Evolutionary conservation across 2,888 invertebrate species (phyloP).

Genomic region (Ariolimax columbianus): DNA sequence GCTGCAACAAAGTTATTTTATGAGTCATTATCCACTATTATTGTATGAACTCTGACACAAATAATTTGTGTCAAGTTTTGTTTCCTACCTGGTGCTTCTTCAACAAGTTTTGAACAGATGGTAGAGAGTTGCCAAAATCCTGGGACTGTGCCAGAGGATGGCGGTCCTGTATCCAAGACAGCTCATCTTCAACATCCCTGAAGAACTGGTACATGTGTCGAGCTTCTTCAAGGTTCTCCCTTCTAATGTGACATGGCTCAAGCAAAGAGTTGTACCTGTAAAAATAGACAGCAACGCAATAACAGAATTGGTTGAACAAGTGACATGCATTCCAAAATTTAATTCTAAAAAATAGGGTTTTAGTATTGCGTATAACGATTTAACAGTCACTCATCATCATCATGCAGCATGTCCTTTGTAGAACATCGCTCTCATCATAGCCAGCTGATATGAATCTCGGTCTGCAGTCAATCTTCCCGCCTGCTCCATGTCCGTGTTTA

Average conservation of each 20-base stretch:
- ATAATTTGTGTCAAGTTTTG: background rate
- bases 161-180: conserved; percentile 92
- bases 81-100: conserved; percentile 89
- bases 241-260: conserved; percentile 92
- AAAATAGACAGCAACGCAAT: too few species aligned
- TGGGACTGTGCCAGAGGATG: conserved; percentile 85
- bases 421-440: too few species aligned
- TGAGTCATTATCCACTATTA: too few species aligned
- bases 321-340: too few species aligned
- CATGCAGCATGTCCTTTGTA: too few species aligned
- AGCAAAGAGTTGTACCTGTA: conserved; percentile 87
- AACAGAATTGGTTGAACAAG: too few species aligned
- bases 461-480: too few species aligned
- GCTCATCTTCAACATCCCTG: conserved; percentile 94
- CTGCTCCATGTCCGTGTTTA: too few species aligned
- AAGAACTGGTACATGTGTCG: conserved; percentile 91
- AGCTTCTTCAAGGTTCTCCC: conserved; percentile 95
- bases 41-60: background rate
- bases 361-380: background rate
- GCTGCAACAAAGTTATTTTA: too few species aligned
- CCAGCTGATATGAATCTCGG: too few species aligned
- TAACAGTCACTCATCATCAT: too few species aligned
- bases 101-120: conserved; percentile 90
- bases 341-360: background rate
- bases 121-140: conserved; percentile 84